A percentile compares a stretch with the other conserved stretches of the same genome.
Evolutionary conservation across 2,888 invertebrate species (phyloP).

Genomic region (Xiphydria camelus): DNA sequence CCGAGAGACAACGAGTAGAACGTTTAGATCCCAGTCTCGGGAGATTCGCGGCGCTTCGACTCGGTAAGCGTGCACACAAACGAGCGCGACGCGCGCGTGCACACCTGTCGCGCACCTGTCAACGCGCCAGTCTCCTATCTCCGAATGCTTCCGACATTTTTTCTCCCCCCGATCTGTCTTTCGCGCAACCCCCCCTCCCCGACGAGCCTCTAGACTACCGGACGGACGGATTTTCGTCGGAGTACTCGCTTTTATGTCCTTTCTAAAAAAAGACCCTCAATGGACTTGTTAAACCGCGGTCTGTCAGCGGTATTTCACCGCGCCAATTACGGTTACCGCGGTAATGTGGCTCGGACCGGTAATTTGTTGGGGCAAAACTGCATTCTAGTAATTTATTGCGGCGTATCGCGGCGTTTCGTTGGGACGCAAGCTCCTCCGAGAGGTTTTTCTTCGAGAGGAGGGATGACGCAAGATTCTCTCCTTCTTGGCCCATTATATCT

Average conservation of each 20-base stretch:
- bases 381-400: conserved; percentile 28
- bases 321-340: conserved; percentile 25
- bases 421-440: no score
- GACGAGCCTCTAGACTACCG: no score
- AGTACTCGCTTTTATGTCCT: no score
- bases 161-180: background rate
- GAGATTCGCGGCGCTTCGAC: conserved; percentile 30
- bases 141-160: background rate
- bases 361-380: conserved; percentile 29
- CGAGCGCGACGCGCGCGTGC: conserved; percentile 3
- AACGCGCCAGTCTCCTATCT: conserved; percentile 1
- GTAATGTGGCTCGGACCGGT: conserved; percentile 23
- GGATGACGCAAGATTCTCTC: no score
- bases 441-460: no score
- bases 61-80: background rate
- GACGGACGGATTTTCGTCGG: no score
- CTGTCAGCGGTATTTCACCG: conserved; percentile 27
- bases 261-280: conserved; percentile 6
- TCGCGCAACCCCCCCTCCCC: background rate
- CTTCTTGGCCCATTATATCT: no score
- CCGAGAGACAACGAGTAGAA: conserved; percentile 31
- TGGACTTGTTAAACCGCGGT: conserved; percentile 24
- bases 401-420: background rate
- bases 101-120: conserved; percentile 21
- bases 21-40: conserved; percentile 25